Base-by-base conservation (phyloP, 2,888 invertebrate genomes). In the Gordius sp. region DNA sequence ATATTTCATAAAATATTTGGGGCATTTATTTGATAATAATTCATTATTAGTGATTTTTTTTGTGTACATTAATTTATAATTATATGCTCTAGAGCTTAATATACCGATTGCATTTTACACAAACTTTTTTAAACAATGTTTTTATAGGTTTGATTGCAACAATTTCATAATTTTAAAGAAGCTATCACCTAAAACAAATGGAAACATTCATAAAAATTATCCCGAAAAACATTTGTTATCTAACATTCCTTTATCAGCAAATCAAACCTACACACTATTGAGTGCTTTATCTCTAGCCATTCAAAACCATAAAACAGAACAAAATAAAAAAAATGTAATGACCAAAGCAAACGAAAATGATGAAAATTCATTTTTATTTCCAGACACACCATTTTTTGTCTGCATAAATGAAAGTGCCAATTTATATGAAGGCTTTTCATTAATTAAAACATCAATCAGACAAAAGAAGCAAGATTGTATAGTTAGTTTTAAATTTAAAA, bases 361-460 rank as follows among this genome's bases (percentile, higher is more conserved):
- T n/a, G n/a, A n/a, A n/a, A n/a, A n/a, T n/a, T n/a, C n/a, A n/a
- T n/a, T n/a, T n/a, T n/a, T n/a, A n/a, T n/a, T n/a, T n/a, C 47
- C 47, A 4, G 4, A 20, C 20, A 47, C 20, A n/a, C 16, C 47
- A 8, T 23, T 47, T 20, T 47, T 47, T 20, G 47, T 47, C 4
- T 47, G 47, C 47, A 47, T 47, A 47, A 47, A 47, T 20, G 47
- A 47, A 47, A n/a, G n/a, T n/a, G n/a, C n/a, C n/a, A n/a, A n/a
- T n/a, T n/a, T n/a, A n/a, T n/a, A n/a, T n/a, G n/a, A n/a, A n/a
- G n/a, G n/a, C n/a, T n/a, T n/a, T n/a, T n/a, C n/a, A n/a, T n/a
- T n/a, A n/a, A n/a, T n/a, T n/a, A n/a, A n/a, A n/a, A n/a, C n/a
- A n/a, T n/a, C n/a, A n/a, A n/a, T n/a, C n/a, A n/a, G n/a, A n/a